A percentile compares a stretch with the other conserved stretches of the same genome.
These are phyloP conservation scores for Torymus tubicola DNA, from an alignment of 2,888 invertebrate species.

Conservation along the genomic window DNA sequence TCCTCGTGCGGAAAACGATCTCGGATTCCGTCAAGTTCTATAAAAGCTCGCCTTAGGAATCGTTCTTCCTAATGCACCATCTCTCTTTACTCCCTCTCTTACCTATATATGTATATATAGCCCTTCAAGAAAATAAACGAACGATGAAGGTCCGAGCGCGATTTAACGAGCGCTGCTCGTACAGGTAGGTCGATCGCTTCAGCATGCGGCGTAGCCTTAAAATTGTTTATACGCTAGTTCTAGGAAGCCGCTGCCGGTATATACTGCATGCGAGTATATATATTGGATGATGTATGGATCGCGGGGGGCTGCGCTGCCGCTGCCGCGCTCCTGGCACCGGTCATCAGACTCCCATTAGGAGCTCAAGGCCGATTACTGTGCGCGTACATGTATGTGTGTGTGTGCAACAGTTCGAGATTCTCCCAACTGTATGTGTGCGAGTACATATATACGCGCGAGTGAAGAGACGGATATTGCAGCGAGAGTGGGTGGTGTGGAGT, in stretches of 20 bases:
- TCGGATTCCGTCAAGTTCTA: too few relatives aligned
- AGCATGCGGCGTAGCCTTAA: neutral
- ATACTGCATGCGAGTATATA: neutral
- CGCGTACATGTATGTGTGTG: neutral
- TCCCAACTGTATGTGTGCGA: neutral
- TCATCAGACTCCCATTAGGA: conserved; percentile 50
- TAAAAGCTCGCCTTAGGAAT: too few relatives aligned
- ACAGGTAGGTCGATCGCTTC: neutral
- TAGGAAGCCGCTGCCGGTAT: conserved; percentile 9
- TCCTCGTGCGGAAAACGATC: too few relatives aligned
- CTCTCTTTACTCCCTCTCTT: too few relatives aligned
- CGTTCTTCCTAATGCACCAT: too few relatives aligned
- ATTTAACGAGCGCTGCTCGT: neutral
- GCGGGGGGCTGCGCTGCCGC: neutral
- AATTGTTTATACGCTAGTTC: conserved; percentile 43
- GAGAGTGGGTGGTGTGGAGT: too few relatives aligned
- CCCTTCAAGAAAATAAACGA: conserved; percentile 42
- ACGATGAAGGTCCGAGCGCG: neutral
- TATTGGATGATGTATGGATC: conserved; percentile 39
- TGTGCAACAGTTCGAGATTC: conserved; percentile 30
- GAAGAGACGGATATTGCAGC: neutral
- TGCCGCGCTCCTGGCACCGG: neutral
- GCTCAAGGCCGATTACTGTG: conserved; percentile 23
- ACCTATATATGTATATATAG: too few relatives aligned
- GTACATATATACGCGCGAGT: too few relatives aligned